Conservation (phyloP, 2,888 invertebrate genomes). For the Troides helena region DNA sequence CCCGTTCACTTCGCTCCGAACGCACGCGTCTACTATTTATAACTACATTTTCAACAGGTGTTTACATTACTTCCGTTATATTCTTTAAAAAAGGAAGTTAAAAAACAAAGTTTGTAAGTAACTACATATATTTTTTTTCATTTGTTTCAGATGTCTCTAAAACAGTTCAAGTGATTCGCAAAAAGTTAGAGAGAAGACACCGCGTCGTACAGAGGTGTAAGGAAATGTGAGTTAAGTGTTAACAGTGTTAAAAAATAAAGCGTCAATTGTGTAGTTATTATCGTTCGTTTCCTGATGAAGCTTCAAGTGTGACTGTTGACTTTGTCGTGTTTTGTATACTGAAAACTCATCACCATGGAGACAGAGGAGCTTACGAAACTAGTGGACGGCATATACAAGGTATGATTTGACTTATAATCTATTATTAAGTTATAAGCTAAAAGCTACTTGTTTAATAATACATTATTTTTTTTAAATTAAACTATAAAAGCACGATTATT, state of each 20-base stretch:
- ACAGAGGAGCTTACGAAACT: constrained; percentile 94
- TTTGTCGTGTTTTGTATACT: constrained; percentile 48
- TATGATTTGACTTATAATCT: constrained; percentile 58
- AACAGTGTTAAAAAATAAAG: constrained; percentile 62
- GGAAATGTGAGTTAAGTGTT: constrained; percentile 76
- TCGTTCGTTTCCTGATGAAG: constrained; percentile 66
- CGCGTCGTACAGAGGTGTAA: constrained; percentile 49
- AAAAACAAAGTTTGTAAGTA: background rate
- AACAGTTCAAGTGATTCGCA: constrained; percentile 63
- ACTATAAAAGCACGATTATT: too few species aligned
- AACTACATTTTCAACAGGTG: constrained; percentile 16
- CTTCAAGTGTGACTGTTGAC: constrained; percentile 64
- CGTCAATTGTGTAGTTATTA: constrained; percentile 50
- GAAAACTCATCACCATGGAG: constrained; percentile 82
- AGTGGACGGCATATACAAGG: constrained; percentile 95
- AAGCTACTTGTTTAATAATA: too few species aligned
- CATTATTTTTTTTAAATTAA: too few species aligned
- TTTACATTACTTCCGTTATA: constrained; percentile 1
- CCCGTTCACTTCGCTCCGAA: constrained; percentile 52
- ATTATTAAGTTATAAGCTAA: constrained; percentile 15
- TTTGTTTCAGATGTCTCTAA: constrained; percentile 76
- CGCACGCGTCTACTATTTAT: constrained; percentile 57
- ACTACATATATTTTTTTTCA: constrained; percentile 29
- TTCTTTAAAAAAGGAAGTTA: background rate
- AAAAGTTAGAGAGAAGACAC: constrained; percentile 43